phyloP scores from a whole-genome alignment of 2,888 invertebrate genomes.

The Malthinus flaveolus region DNA sequence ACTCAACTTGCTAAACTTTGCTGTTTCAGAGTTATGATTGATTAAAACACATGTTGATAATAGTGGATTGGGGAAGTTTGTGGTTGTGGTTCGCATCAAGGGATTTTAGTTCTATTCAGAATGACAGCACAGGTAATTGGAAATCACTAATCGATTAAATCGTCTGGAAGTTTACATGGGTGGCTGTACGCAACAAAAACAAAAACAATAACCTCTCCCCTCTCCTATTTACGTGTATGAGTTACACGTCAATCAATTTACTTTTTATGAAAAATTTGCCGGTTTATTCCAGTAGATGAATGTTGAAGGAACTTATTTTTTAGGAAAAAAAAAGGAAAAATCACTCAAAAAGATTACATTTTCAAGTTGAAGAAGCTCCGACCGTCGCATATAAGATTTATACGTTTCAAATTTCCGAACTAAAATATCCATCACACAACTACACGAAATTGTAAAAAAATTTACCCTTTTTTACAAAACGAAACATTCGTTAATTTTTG shows the following conservation, averaged over 20 bases:
- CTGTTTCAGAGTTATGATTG: too few species aligned
- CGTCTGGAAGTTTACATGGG: slow-evolving; percentile 30
- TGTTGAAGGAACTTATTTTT: too few species aligned
- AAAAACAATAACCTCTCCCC: neutral
- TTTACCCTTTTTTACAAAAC: neutral
- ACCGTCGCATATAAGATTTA: too few species aligned
- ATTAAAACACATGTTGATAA: too few species aligned
- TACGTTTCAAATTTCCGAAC: too few species aligned
- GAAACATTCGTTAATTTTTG: neutral
- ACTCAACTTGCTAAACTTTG: too few species aligned
- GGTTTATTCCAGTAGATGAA: too few species aligned
- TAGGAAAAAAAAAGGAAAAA: too few species aligned
- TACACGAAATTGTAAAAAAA: neutral
- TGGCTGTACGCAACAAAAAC: neutral
- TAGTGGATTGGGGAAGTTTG: neutral
- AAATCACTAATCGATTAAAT: slow-evolving; percentile 47
- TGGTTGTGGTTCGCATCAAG: neutral
- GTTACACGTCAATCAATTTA: neutral
- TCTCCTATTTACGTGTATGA: neutral
- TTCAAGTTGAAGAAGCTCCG: too few species aligned
- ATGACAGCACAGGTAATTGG: slow-evolving; percentile 46
- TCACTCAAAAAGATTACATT: too few species aligned
- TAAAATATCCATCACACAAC: too few species aligned
- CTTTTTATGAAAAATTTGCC: too few species aligned
- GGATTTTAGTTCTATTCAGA: slow-evolving; percentile 11